Conservation (phyloP, 2,797 vertebrate species). For the Lagothrix lagotricha region DNA sequence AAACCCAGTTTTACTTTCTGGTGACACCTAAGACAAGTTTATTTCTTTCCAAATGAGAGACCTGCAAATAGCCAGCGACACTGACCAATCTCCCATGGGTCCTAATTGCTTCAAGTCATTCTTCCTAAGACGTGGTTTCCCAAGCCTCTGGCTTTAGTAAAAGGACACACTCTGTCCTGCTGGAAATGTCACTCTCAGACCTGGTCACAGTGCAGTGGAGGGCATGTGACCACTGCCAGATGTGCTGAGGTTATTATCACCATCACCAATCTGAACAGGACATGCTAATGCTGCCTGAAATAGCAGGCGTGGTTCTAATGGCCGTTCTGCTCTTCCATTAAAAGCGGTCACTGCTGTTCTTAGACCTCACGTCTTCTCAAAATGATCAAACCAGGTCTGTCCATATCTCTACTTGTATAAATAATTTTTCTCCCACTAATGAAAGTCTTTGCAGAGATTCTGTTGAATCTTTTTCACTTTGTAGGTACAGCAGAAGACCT, state of each 20-base stretch:
- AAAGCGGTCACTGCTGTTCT: not conserved
- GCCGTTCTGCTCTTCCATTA: rapidly evolving
- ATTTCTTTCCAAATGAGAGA: not conserved
- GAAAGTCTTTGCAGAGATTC: not conserved
- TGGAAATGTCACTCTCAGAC: not conserved
- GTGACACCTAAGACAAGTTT: not conserved
- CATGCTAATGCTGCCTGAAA: rapidly evolving
- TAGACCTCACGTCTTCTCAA: not conserved
- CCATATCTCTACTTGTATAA: not conserved
- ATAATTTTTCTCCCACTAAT: not conserved
- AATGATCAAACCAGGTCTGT: not conserved
- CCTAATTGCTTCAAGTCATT: not conserved
- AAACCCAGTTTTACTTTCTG: not conserved
- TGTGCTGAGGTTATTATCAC: not conserved
- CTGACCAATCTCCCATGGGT: not conserved
- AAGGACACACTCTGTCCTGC: not conserved
- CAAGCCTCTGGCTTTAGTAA: not conserved
- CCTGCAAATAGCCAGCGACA: not conserved
- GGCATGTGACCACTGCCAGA: not conserved
- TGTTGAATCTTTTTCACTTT: not conserved
- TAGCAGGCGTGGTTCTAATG: rapidly evolving
- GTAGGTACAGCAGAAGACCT: not conserved
- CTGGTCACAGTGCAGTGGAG: not conserved
- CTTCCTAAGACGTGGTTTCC: not conserved
- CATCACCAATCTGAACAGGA: not conserved